Evolutionary conservation across 2,888 invertebrate genomes (phyloP).

Genomic region (Smittia aterrima): DNA sequence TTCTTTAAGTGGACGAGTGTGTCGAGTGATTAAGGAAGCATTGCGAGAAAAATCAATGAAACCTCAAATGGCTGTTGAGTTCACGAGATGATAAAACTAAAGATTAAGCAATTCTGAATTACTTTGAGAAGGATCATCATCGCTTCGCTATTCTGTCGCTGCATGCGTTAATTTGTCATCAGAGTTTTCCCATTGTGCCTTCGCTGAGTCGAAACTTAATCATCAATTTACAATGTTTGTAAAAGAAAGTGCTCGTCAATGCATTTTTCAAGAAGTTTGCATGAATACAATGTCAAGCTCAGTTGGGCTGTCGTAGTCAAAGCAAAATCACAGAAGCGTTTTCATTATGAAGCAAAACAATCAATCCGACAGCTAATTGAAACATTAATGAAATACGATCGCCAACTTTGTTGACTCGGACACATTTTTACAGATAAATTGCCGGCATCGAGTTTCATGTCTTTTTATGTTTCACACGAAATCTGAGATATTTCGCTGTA

Average conservation of each 20-base stretch:
- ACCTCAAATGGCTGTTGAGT: slow-evolving; percentile 12
- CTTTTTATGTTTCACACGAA: background rate
- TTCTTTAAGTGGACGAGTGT: background rate
- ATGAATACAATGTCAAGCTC: too few relatives aligned
- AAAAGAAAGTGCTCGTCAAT: slow-evolving; percentile 5
- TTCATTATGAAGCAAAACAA: too few relatives aligned
- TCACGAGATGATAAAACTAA: slow-evolving; percentile 6
- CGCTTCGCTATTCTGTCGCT: background rate
- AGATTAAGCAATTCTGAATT: slow-evolving; percentile 32
- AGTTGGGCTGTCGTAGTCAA: too few relatives aligned
- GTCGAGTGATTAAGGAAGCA: background rate
- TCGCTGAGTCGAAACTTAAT: background rate
- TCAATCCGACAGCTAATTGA: too few relatives aligned
- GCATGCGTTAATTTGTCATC: slow-evolving; percentile 33
- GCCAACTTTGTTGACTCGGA: too few relatives aligned
- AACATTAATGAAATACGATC: too few relatives aligned
- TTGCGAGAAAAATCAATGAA: background rate
- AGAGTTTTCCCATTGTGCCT: background rate
- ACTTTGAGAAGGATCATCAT: background rate
- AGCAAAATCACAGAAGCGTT: too few relatives aligned
- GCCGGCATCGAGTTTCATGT: background rate
- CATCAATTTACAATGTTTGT: too few relatives aligned
- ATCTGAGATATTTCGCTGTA: background rate
- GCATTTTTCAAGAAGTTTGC: background rate
- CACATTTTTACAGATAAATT: too few relatives aligned